Base-by-base conservation (phyloP, 1,140 invertebrate genomes). In the Oreohelix idahoensis region DNA sequence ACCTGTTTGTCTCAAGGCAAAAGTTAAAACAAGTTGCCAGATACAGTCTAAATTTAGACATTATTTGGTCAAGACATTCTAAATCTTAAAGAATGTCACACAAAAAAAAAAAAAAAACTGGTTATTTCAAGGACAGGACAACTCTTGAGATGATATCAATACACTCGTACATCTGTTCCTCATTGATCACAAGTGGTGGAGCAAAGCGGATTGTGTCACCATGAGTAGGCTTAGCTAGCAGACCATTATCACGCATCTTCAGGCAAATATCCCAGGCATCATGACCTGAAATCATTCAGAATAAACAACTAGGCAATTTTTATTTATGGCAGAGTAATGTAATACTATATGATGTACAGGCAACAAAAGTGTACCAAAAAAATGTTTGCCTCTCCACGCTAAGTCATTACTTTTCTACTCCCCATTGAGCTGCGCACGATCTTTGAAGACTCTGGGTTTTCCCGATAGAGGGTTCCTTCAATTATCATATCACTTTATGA, bases 171-270 rank as follows among this genome's bases (percentile, higher is more conserved):
- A 99, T 92, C 93, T 99, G 96, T 36, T 94, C 88, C 88, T 98
- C 95, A 11, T 92, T 98, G 80, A 99, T 99, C 71, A 96, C 94
- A 0, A 99, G 94, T 0, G 98, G 98, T 13, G 98, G 98, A 0
- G 98, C 96, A 87, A 99, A 95, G 86, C 98, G 94, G 83, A 99
- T 98, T 80, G 97, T 98, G 88, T 98, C 96, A 1, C 96, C 96
- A 90, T 99, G 98, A 0, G 98, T 99, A 0, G 98, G 97, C 93
- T 99, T 99, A 0, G 98, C 96, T 63, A 99, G 93, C 0, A 99
- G 92, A 5, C 98, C 98, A 70, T 96, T 95, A 70, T 98, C 96
- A 88, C 95, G 96, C 71, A 99, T 90, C 88, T 95, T 94, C n/a
- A 98, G 84, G 89, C 97, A 98, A 0, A 99, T 94, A 32, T 99